Evolutionary conservation across 2,888 invertebrate genomes (phyloP).

Genomic region (Entomobrya proxima): DNA sequence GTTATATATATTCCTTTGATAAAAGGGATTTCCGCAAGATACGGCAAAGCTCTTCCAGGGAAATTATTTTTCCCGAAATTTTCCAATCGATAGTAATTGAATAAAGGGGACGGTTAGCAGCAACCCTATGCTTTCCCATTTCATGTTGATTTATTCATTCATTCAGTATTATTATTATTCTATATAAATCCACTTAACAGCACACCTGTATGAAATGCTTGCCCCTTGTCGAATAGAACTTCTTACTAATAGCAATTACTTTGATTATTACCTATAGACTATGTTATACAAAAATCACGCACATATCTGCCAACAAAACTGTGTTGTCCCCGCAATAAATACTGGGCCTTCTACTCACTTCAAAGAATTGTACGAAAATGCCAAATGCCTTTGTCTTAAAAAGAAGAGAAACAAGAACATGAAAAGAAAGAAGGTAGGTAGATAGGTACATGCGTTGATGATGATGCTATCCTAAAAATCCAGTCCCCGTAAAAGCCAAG

Average conservation of each 20-base stretch:
- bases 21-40: no score
- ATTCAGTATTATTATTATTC: background rate
- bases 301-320: background rate
- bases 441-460: background rate
- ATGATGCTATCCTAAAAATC: slow-evolving; percentile 23
- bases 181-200: slow-evolving; percentile 15
- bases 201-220: slow-evolving; percentile 24
- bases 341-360: background rate
- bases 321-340: background rate
- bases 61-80: background rate
- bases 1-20: no score
- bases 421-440: background rate
- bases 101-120: background rate
- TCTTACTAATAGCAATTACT: slow-evolving; percentile 25
- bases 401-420: background rate
- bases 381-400: background rate
- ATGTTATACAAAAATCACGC: background rate
- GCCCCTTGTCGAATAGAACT: slow-evolving; percentile 19
- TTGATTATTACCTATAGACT: slow-evolving; percentile 21
- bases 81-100: background rate
- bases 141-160: background rate
- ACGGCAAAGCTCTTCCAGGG: no score
- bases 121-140: background rate
- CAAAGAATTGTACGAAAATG: background rate
- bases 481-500: slow-evolving; percentile 48